Percentiles rank a stretch among this genome's conserved stretches.
phyloP scores from a whole-genome alignment of 2,888 invertebrate genomes.

The Salpingus planirostris region DNA sequence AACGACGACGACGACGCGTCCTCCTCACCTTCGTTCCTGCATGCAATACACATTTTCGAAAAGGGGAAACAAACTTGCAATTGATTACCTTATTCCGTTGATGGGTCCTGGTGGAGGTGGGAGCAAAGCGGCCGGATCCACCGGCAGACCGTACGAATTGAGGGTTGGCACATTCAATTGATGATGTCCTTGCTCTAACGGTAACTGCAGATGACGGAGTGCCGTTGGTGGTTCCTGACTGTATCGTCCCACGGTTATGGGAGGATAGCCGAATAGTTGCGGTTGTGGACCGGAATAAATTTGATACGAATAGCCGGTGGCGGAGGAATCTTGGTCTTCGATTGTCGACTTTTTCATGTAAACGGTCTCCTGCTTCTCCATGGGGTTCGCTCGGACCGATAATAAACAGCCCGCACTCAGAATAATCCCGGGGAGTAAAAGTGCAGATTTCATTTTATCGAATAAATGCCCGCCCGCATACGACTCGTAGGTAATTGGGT shows the following conservation, averaged over 20 bases:
- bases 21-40: background rate
- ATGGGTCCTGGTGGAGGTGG: background rate
- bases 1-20: no score
- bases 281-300: slow-evolving; percentile 14
- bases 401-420: no score
- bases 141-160: slow-evolving; percentile 9
- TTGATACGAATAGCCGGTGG: slow-evolving; percentile 18
- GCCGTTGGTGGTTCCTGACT: slow-evolving; percentile 6
- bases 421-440: no score
- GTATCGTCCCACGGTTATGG: slow-evolving; percentile 8
- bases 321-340: slow-evolving; percentile 17
- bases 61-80: background rate
- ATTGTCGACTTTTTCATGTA: slow-evolving; percentile 16
- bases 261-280: slow-evolving; percentile 9
- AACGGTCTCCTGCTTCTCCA: no score
- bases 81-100: no score
- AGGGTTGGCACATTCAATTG: no score
- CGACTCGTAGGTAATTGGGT: no score
- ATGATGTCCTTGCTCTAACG: slow-evolving; percentile 4
- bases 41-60: background rate
- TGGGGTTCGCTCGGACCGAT: no score
- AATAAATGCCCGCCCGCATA: no score
- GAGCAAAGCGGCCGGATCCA: slow-evolving; percentile 2
- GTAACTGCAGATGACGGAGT: no score
- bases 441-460: no score